Conservation (phyloP, 2,113 vertebrate genomes). For the Fregata magnificens region DNA sequence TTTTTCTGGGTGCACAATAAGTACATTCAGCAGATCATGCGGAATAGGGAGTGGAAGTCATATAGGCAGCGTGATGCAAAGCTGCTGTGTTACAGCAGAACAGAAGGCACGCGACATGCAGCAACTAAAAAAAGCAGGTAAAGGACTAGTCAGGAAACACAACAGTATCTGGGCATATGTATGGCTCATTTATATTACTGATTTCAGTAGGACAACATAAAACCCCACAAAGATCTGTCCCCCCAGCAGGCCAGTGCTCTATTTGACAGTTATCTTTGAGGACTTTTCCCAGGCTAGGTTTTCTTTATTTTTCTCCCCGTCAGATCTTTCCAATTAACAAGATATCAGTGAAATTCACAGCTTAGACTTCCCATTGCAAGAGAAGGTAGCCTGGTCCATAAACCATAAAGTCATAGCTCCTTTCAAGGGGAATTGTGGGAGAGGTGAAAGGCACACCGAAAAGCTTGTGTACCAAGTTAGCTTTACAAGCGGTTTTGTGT, state of each 20-base stretch:
- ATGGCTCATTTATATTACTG: not conserved
- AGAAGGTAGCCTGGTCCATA: not conserved
- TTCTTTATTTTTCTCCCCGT: not conserved
- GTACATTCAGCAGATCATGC: not conserved
- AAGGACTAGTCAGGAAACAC: not conserved
- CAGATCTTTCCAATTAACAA: not conserved
- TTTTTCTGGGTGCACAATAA: not conserved
- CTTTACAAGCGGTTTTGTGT: not conserved
- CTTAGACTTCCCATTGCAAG: not conserved
- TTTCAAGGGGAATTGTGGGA: not conserved
- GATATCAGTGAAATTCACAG: not conserved
- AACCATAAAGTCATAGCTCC: not conserved
- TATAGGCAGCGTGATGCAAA: not conserved
- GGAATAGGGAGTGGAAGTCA: not conserved
- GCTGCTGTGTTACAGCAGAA: not conserved
- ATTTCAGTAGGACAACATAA: not conserved
- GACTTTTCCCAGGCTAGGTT: not conserved
- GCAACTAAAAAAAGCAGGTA: not conserved
- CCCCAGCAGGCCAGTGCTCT: not conserved
- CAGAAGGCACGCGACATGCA: not conserved
- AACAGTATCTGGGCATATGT: accelerated
- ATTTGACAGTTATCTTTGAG: not conserved
- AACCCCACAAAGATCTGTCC: not conserved
- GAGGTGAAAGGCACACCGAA: not conserved
- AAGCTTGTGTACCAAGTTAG: not conserved